These are phyloP conservation scores for Morpho deidamia DNA, from an alignment of 2,888 invertebrate genomes.

Conservation along the genomic window DNA sequence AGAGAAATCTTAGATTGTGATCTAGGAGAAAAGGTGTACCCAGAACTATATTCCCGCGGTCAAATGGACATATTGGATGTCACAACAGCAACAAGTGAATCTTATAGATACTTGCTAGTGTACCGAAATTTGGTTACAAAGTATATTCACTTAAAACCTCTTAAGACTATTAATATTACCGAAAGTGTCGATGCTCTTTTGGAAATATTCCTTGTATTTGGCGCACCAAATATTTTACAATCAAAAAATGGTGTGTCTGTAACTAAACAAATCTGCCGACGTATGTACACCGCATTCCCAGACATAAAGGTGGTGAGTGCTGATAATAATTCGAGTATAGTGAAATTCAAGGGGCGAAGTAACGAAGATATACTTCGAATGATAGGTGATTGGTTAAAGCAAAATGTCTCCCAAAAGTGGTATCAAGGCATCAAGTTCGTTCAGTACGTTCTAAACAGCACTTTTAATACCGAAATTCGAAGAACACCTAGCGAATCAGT, in stretches of 20 bases:
- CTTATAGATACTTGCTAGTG: conserved; percentile 46
- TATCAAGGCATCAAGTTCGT: conserved; percentile 47
- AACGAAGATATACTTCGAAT: conserved; percentile 46
- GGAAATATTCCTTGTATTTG: conserved; percentile 48
- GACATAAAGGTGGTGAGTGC: conserved; percentile 41
- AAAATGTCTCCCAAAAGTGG: conserved; percentile 42
- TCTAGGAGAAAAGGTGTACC: conserved; percentile 23
- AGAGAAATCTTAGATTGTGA: conserved; percentile 9
- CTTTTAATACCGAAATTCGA: conserved; percentile 37
- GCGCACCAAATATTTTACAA: conserved; percentile 51
- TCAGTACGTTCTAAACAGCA: conserved; percentile 42
- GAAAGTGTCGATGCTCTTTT: conserved; percentile 41
- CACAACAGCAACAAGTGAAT: conserved; percentile 36
- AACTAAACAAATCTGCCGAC: conserved; percentile 42
- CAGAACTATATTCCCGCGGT: conserved; percentile 44
- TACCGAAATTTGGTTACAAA: conserved; percentile 44
- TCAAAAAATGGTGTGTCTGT: conserved; percentile 45
- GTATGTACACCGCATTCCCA: conserved; percentile 35
- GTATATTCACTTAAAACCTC: conserved; percentile 43
- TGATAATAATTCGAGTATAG: conserved; percentile 26
- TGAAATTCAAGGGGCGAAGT: conserved; percentile 35
- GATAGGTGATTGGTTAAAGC: conserved; percentile 40
- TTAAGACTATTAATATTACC: conserved; percentile 38
- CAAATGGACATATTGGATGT: conserved; percentile 49
- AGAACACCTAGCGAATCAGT: conserved; percentile 44